A percentile compares a stretch with the other conserved stretches of the same genome.
These are phyloP conservation scores for Esperia sulphurella DNA, from an alignment of 2,888 invertebrate species.

Conservation along the genomic window DNA sequence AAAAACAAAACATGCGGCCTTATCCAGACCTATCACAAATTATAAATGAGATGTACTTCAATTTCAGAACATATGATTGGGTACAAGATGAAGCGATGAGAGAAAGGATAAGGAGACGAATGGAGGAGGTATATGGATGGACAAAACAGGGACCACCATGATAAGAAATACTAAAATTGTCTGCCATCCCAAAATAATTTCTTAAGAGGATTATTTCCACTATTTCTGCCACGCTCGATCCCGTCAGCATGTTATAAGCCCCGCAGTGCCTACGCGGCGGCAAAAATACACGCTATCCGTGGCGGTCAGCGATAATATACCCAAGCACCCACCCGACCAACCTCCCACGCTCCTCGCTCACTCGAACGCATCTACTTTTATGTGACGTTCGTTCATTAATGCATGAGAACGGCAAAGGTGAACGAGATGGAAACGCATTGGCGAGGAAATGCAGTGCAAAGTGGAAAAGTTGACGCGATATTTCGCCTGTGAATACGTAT, in stretches of 20 bases:
- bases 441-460: conserved; percentile 7
- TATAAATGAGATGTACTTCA: too few species aligned
- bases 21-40: too few species aligned
- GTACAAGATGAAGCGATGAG: too few species aligned
- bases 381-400: conserved; percentile 26
- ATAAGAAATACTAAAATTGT: too few species aligned
- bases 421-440: conserved; percentile 9
- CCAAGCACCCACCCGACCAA: conserved; percentile 11
- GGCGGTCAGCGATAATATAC: conserved; percentile 38
- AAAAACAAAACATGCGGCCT: too few species aligned
- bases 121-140: too few species aligned
- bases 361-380: conserved; percentile 14
- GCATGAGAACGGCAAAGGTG: conserved; percentile 20
- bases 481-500: conserved; percentile 14
- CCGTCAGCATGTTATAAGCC: not conserved
- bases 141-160: too few species aligned
- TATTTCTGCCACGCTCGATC: not conserved
- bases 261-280: conserved; percentile 26
- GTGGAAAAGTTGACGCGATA: conserved; percentile 3
- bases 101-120: not conserved
- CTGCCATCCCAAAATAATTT: not conserved
- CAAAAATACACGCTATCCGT: conserved; percentile 47
- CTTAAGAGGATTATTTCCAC: conserved; percentile 1
- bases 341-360: conserved; percentile 12
- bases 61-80: too few species aligned